phyloP scores from a whole-genome alignment of 2,888 invertebrate species.

The Molorchus minor region DNA sequence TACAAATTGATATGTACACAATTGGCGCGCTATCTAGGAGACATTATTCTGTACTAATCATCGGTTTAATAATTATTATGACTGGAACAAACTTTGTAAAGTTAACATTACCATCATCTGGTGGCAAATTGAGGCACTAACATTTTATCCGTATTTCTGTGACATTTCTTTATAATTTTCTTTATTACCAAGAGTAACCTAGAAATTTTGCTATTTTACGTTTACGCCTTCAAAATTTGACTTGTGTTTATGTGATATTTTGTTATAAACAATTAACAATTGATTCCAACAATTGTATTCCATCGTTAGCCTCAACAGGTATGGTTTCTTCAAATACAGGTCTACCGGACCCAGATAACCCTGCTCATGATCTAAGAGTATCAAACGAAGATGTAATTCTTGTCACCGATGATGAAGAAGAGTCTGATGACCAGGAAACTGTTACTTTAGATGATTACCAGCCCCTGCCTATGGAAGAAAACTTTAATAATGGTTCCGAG shows the following conservation, averaged over 20 bases:
- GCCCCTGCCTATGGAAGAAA: constrained; percentile 31
- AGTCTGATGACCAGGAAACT: constrained; percentile 42
- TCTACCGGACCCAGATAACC: constrained; percentile 53
- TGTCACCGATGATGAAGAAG: constrained; percentile 45
- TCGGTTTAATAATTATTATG: no score
- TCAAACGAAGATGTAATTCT: constrained; percentile 29
- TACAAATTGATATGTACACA: no score
- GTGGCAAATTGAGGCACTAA: no score
- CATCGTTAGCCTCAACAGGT: constrained; percentile 3
- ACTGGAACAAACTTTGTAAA: no score
- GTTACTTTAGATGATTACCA: constrained; percentile 31
- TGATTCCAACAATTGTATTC: constrained; percentile 1
- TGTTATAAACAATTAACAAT: constrained; percentile 11
- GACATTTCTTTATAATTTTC: no score
- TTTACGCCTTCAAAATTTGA: neutral
- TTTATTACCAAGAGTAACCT: no score
- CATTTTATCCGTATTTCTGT: no score
- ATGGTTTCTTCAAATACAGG: constrained; percentile 48
- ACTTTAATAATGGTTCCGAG: constrained; percentile 12
- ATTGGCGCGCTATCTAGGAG: no score
- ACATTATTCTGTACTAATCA: no score
- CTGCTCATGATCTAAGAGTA: constrained; percentile 38
- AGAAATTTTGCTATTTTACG: neutral
- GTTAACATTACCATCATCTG: no score
- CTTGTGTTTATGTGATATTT: no score